Percentiles rank a stretch among this genome's conserved stretches.
Conservation (phyloP, 2,797 vertebrate species). For the Sebastolobus altivelis region DNA sequence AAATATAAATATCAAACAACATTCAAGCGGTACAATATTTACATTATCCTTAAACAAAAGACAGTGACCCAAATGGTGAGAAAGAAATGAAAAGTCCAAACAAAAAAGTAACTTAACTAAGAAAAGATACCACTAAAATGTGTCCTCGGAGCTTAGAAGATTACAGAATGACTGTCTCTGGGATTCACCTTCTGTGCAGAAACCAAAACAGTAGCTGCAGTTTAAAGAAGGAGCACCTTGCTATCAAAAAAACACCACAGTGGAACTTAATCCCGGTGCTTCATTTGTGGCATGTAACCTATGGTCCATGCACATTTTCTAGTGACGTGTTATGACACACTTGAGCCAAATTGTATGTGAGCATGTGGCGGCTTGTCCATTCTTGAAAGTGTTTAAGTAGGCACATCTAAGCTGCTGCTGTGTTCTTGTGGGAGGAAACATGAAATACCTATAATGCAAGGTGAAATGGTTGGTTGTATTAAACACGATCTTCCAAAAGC, state of each 20-base stretch:
- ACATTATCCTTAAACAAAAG: too few relatives aligned
- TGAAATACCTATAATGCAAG: conserved; percentile 30
- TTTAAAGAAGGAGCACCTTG: conserved; percentile 20
- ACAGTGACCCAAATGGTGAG: not conserved
- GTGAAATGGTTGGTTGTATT: conserved; percentile 22
- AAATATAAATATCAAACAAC: too few relatives aligned
- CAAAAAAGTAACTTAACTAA: not conserved
- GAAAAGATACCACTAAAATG: not conserved
- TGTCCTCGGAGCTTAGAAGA: not conserved
- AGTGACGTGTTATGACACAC: conserved; percentile 80
- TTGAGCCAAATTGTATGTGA: conserved; percentile 77
- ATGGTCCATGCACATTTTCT: conserved; percentile 72
- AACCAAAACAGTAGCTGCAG: conserved; percentile 37
- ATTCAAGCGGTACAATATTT: too few relatives aligned
- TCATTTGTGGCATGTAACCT: conserved; percentile 73
- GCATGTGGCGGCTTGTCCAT: conserved; percentile 77
- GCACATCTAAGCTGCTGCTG: conserved; percentile 54
- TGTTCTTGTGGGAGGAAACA: conserved; percentile 35
- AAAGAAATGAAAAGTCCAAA: not conserved
- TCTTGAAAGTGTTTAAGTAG: conserved; percentile 70
- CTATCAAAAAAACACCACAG: conserved; percentile 49
- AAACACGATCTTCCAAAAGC: conserved; percentile 9
- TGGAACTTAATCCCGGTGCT: conserved; percentile 64
- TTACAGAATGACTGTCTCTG: not conserved
- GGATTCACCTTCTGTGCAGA: conserved; percentile 17